Base-by-base conservation (phyloP, 2,113 vertebrate genomes). In the Bujurquina vittata region DNA sequence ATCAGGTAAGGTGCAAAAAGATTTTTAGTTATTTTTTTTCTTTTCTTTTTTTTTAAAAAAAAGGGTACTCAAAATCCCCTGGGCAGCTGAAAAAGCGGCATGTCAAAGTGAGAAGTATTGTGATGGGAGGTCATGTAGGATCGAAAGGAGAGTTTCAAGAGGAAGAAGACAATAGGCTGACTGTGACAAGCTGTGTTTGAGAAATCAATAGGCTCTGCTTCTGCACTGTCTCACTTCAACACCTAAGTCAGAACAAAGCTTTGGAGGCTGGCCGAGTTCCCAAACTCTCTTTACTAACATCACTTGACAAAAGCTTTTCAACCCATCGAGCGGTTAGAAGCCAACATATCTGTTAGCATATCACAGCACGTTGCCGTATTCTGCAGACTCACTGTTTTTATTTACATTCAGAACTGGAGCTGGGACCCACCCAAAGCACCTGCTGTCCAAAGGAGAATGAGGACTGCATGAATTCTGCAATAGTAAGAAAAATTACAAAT, bases 151-250 rank as follows among this genome's bases (percentile, higher is more conserved):
- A 57, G 81, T 87, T 91, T 89, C 79, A 80, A 86, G 82, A 92
- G 92, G 87, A 90, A 90, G 72, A 91, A 89, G 86, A 89, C 88
- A 89, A 88, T 90, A 91, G 91, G 90, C 81, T 83, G 89, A 83
- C 84, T 85, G 91, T 90, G 91, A 92, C 90, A 91, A 89, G 83
- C 90, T 49, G 82, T 77, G 90, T 88, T 84, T 88, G 87, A 90
- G 82, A 92, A 94, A 95, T 96, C 94, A 90, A 95, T 95, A 93
- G 77, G 58, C 84, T 87, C 80, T 87, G 81, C 89, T 93, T 93
- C 90, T 88, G 77, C 92, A 91, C 88, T 37, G 72, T 91, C 88
- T 93, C 86, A 74, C 87, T 89, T 85, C 87, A 88, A 77, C 93
- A 94, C 90, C 91, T 90, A 90, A 90, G 90, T 80, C 83, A 84